Base-by-base conservation (phyloP, 2,113 vertebrate species). In the Variabilichromis moorii region DNA sequence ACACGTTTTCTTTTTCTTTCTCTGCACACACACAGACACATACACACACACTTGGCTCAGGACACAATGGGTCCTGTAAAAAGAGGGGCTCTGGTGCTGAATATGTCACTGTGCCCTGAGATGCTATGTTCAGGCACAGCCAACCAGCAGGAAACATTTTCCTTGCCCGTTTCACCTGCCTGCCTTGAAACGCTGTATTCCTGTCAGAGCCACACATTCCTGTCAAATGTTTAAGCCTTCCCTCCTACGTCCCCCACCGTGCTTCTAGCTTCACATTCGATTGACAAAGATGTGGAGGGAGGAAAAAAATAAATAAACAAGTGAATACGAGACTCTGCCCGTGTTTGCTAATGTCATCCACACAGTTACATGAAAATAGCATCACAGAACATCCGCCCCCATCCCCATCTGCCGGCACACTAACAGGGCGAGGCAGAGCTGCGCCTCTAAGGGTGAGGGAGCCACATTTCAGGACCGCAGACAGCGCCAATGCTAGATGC, bases 91-190 rank as follows among this genome's bases (percentile, higher is more conserved):
- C 73, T 42, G 78, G 53, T 82, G 86, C 31, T 2, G 19, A 82
- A 66, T 66, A 82, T 88, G 88, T 91, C 86, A 88, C 71, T 13
- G 63, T 80, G 53, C 79, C 50, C 81, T 53, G 82, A 85, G 73
- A 61, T 9, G 7, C 82, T 33, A 57, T 85, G 82, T 86, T 88
- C 76, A 84, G 80, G 63, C 84, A 16, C 66, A 89, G 82, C 57
- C 82, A 86, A 42, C 63, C 55, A 53, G 84, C 78, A 12, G 80
- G 86, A 85, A 85, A 82, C 80, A 82, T 82, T 63, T 81, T 90
- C 53, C 80, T 54, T 51, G n/a, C 31, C 76, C 42, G 78, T 88
- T 86, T 90, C 92, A 93, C 92, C 90, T 92, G 87, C 84, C 63
- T 92, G 84, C 91, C 82, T 92, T 51, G 59, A 90, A 85, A 88